Percentiles rank a stretch among this genome's conserved stretches.
Conservation (phyloP, 2,113 vertebrate genomes). For the Euleptes europaea region DNA sequence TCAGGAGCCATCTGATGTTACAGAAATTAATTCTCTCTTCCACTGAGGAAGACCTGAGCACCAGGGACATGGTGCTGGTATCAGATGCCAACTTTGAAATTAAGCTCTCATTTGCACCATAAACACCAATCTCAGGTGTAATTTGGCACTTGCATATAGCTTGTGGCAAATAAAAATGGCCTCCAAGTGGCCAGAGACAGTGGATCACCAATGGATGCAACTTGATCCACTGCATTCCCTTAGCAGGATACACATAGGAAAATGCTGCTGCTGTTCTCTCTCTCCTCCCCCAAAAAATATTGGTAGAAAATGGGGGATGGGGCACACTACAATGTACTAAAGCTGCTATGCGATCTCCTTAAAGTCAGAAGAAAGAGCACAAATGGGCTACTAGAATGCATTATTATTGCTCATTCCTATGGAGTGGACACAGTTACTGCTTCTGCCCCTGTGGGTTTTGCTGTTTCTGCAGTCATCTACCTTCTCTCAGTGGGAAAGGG, state of each 20-base stretch:
- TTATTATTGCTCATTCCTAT: background rate
- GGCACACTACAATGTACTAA: background rate
- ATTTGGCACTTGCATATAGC: background rate
- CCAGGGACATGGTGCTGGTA: background rate
- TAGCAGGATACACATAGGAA: background rate
- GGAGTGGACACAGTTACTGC: background rate
- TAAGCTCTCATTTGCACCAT: accelerated
- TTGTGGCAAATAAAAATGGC: background rate
- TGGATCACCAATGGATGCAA: background rate
- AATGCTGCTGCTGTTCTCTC: background rate
- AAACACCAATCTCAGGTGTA: too few species aligned
- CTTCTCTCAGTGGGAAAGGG: background rate
- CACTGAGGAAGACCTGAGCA: background rate
- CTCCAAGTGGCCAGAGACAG: background rate
- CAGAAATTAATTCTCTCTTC: background rate
- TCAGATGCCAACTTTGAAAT: background rate
- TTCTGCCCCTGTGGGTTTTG: background rate
- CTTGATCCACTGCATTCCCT: background rate
- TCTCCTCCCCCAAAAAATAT: background rate
- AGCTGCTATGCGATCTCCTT: background rate
- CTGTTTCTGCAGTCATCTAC: background rate
- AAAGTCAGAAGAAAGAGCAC: background rate
- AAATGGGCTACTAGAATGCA: background rate
- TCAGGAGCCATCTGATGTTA: background rate
- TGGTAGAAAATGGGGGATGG: background rate